Base-by-base conservation (phyloP, 2,888 invertebrate genomes). In the Carcina quercana region DNA sequence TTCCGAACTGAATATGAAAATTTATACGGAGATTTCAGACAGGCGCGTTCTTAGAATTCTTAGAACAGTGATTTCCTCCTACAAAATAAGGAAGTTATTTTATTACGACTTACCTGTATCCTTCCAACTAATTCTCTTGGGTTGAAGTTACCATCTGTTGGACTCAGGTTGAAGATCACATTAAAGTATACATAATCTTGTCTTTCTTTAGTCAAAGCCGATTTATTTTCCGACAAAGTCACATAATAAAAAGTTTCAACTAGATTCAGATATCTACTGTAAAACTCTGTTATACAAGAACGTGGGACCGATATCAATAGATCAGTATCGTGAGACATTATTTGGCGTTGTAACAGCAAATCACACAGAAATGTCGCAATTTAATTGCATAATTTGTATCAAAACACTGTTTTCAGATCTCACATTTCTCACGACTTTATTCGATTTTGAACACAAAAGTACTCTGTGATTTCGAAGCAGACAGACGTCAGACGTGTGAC, bases 181-280 rank as follows among this genome's bases (percentile, higher is more conserved):
- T 78, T 66, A 47, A 80, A 83, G 51, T 63, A 69, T 58, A 75
- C 79, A 62, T 63, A 71, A 43, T 75, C 74, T 30, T 63, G 56
- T 49, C 70, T 75, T 46, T 69, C 70, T 47, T 67, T 67, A 24
- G 62, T 42, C 32, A 60, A 38, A 49, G 58, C 52, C 33, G 64
- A 62, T 62, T 73, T 76, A 52, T 62, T 70, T 59, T 82, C 76
- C 35, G 74, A 61, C 48, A 83, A 56, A 48, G 78, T 80, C 52
- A 83, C 83, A 69, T 71, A 80, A 55, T 83, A 83, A 71, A 83
- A 82, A 59, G 78, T 76, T 74, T 83, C 83, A 37, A 82, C 78
- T 53, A 82, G 70, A 67, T 79, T 82, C 19, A 71, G 64, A 58
- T 79, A 80, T 53, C 75, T 80, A 44, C 53, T 68, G 45, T 73